phyloP scores from a whole-genome alignment of 2,113 vertebrate species.

The Marmota flaviventris region DNA sequence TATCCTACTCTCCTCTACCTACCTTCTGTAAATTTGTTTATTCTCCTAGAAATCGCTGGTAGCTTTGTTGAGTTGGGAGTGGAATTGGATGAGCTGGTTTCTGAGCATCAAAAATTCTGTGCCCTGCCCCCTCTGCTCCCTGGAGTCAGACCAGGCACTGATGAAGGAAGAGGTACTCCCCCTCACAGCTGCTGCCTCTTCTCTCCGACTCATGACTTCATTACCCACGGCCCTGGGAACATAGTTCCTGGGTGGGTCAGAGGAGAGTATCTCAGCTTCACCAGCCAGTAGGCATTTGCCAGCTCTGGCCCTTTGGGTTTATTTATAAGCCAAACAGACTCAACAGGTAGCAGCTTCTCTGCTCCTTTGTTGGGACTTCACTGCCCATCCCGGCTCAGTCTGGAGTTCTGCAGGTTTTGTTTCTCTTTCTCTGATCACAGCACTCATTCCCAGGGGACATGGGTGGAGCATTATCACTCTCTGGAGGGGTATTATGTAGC shows the following conservation, averaged over 20 bases:
- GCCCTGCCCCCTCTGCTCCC: not conserved
- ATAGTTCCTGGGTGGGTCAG: not conserved
- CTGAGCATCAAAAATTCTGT: not conserved
- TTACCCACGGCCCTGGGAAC: not conserved
- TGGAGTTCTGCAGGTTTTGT: not conserved
- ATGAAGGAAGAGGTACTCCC: not conserved
- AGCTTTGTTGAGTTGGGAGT: not conserved
- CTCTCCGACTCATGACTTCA: not conserved
- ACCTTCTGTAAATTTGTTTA: constrained; percentile 37
- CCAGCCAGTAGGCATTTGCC: not conserved
- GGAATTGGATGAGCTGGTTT: not conserved
- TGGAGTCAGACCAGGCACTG: not conserved
- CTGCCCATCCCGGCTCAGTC: not conserved
- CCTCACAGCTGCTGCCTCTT: constrained; percentile 37
- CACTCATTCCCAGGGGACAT: not conserved
- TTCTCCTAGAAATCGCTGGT: not conserved
- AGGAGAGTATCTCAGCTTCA: not conserved
- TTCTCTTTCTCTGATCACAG: not conserved
- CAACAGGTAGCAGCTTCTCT: not conserved
- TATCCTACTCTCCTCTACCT: not conserved
- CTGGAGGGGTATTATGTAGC: not conserved
- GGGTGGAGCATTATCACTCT: not conserved
- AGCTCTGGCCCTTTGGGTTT: not conserved
- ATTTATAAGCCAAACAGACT: constrained; percentile 29
- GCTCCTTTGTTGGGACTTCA: not conserved